Percentiles rank a stretch among this genome's conserved stretches.
Evolutionary conservation across 2,888 invertebrate species (phyloP).

Genomic region (Mythimna pallens): DNA sequence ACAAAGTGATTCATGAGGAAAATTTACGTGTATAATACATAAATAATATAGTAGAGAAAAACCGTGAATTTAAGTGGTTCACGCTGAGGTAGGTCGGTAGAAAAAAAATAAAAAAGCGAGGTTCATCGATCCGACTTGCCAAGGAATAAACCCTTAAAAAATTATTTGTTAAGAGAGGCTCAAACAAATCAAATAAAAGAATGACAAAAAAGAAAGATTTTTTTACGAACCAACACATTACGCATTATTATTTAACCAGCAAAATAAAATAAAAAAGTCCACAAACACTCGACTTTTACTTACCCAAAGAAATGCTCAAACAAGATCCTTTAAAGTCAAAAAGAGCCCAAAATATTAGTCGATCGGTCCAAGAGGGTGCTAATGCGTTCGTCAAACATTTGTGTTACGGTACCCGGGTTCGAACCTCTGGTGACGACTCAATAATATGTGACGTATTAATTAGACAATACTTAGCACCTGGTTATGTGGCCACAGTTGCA

Average conservation of each 20-base stretch:
- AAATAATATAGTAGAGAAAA: too few relatives aligned
- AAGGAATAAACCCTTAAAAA: too few relatives aligned
- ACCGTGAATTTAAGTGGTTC: too few relatives aligned
- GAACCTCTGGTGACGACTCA: slow-evolving; percentile 62
- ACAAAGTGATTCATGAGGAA: too few relatives aligned
- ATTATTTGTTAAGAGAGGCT: too few relatives aligned
- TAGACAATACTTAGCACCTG: slow-evolving; percentile 68
- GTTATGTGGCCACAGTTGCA: slow-evolving; percentile 54
- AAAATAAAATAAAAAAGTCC: neutral
- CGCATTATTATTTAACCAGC: slow-evolving; percentile 11
- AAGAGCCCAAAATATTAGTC: slow-evolving; percentile 38
- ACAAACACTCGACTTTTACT: slow-evolving; percentile 28
- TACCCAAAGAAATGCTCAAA: slow-evolving; percentile 31
- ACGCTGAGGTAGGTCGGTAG: too few relatives aligned
- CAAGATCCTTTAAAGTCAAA: slow-evolving; percentile 18
- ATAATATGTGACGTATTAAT: slow-evolving; percentile 70
- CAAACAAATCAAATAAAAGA: too few relatives aligned
- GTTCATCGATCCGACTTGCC: too few relatives aligned
- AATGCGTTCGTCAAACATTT: slow-evolving; percentile 60
- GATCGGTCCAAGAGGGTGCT: slow-evolving; percentile 51
- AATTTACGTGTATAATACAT: too few relatives aligned
- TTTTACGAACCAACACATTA: slow-evolving; percentile 1
- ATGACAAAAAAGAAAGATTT: neutral
- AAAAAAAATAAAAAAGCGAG: too few relatives aligned
- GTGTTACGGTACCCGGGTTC: slow-evolving; percentile 62